A percentile compares a stretch with the other conserved stretches of the same genome.
Conservation (phyloP, 2,113 vertebrate genomes). For the Anhinga rufa region DNA sequence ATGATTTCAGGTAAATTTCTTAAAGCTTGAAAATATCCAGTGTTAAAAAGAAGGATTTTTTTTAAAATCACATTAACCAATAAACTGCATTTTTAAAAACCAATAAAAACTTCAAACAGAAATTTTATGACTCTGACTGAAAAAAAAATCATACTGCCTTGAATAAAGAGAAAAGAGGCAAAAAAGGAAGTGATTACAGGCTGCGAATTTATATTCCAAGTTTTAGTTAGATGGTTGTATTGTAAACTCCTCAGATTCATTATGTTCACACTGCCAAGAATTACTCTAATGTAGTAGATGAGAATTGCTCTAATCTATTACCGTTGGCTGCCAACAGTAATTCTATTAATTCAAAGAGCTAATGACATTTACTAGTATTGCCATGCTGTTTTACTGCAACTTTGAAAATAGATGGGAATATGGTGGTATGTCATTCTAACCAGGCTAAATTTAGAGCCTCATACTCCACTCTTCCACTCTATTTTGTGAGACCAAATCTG, state of each 20-base stretch:
- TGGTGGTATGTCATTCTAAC: conserved; percentile 6
- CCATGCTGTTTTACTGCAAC: conserved; percentile 1
- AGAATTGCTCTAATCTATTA: conserved; percentile 25
- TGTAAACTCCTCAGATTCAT: conserved; percentile 13
- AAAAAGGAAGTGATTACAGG: neutral
- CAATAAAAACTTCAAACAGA: neutral
- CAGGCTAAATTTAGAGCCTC: conserved; percentile 5
- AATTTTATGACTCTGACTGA: neutral
- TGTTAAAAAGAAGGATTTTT: neutral
- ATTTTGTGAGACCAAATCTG: neutral
- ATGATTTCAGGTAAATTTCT: neutral
- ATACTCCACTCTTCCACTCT: neutral
- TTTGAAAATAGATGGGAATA: conserved; percentile 34
- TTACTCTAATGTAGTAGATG: conserved; percentile 24
- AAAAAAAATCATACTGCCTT: neutral
- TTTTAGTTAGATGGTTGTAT: neutral
- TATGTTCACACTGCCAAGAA: conserved; percentile 18
- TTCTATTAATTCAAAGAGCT: conserved; percentile 54
- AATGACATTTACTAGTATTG: conserved; percentile 56
- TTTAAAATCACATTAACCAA: neutral
- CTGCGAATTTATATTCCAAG: neutral
- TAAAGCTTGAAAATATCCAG: neutral
- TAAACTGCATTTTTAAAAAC: neutral
- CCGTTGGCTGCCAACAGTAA: conserved; percentile 37
- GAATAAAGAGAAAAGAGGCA: neutral